phyloP scores from a whole-genome alignment of 2,797 vertebrate genomes.

The Alauda arvensis region DNA sequence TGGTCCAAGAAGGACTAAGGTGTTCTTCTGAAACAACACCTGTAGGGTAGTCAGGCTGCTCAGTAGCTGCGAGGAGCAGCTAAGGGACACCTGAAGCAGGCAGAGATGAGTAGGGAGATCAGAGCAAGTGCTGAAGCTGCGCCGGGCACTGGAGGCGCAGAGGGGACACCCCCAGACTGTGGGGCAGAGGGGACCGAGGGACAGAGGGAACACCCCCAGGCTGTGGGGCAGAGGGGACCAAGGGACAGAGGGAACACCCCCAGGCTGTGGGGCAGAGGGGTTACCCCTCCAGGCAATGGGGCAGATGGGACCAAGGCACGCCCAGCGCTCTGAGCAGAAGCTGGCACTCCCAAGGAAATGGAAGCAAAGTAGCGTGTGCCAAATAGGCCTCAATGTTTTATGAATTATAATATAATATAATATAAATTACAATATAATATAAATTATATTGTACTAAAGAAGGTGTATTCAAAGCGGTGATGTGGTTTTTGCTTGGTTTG shows the following conservation, averaged over 20 bases:
- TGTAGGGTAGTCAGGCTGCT: not conserved
- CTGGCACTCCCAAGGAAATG: not conserved
- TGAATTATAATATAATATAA: no score
- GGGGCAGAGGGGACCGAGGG: no score
- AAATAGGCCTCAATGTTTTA: not conserved
- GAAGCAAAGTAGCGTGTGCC: not conserved
- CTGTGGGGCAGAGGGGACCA: not conserved
- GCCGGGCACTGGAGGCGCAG: no score
- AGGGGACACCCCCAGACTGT: no score
- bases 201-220: not conserved
- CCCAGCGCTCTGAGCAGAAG: accelerated
- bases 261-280: not conserved
- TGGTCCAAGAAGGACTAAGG: not conserved
- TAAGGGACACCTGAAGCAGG: not conserved
- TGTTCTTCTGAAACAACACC: accelerated
- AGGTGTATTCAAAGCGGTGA: not conserved
- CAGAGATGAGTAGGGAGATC: not conserved
- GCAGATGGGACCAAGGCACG: accelerated
- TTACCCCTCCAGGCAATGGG: not conserved
- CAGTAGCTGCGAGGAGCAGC: not conserved
- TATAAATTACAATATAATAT: no score
- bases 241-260: no score
- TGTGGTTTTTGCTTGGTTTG: accelerated
- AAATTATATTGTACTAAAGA: not conserved
- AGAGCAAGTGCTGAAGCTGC: not conserved